Conservation (phyloP, 2,797 vertebrate genomes). For the Carapus acus region DNA sequence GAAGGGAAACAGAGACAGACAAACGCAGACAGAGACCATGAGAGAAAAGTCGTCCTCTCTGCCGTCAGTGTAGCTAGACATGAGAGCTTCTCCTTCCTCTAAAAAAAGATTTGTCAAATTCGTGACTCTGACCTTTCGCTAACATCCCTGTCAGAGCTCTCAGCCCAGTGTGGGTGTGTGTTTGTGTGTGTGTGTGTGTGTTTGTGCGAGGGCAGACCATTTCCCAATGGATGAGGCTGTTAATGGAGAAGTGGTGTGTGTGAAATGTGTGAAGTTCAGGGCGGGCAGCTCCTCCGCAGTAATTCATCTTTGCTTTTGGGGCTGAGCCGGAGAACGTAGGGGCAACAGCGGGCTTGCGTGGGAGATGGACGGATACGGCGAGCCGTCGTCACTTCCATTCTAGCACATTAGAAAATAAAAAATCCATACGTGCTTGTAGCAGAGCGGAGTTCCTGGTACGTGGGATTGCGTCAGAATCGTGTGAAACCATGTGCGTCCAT, state of each 20-base stretch:
- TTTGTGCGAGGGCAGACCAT: slow-evolving; percentile 2
- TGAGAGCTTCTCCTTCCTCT: slow-evolving; percentile 39
- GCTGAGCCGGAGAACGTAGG: slow-evolving; percentile 47
- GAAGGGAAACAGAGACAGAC: neutral
- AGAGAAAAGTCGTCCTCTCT: slow-evolving; percentile 29
- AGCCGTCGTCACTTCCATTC: slow-evolving; percentile 50
- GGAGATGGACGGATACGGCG: slow-evolving; percentile 44
- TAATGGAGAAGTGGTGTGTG: slow-evolving; percentile 65
- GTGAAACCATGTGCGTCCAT: slow-evolving; percentile 21
- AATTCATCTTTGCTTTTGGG: slow-evolving; percentile 68
- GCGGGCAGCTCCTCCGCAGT: slow-evolving; percentile 64
- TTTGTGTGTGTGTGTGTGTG: slow-evolving; percentile 27
- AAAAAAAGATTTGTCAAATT: slow-evolving; percentile 61
- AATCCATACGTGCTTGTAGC: too few species aligned
- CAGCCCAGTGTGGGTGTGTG: slow-evolving; percentile 35
- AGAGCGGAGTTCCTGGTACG: too few species aligned
- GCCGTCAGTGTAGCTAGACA: slow-evolving; percentile 44
- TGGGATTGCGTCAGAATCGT: too few species aligned
- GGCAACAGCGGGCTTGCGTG: slow-evolving; percentile 61
- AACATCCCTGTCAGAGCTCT: slow-evolving; percentile 62
- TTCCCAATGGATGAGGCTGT: slow-evolving; percentile 48
- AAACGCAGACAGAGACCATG: neutral
- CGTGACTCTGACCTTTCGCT: slow-evolving; percentile 65
- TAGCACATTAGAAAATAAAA: too few species aligned
- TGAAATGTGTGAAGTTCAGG: slow-evolving; percentile 66